Evolutionary conservation across 2,113 vertebrate genomes (phyloP).

Genomic region (Tachycineta bicolor): DNA sequence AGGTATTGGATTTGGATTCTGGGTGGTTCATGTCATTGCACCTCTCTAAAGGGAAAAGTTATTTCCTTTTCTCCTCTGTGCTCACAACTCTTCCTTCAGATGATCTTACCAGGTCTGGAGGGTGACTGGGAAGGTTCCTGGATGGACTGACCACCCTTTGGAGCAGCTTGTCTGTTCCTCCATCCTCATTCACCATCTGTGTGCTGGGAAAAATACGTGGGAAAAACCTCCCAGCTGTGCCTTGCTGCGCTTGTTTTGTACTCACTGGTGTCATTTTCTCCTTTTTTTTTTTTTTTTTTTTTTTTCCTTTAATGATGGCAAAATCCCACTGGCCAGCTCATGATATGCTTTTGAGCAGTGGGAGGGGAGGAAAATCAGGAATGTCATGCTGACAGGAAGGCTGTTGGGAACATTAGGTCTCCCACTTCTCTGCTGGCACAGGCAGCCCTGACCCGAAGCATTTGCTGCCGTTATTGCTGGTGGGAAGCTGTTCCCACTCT

Average conservation of each 20-base stretch:
- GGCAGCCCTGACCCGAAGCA: not conserved
- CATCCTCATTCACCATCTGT: not conserved
- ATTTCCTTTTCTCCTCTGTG: not conserved
- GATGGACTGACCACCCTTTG: not conserved
- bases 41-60: not conserved
- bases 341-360: not conserved
- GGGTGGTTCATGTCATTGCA: not conserved
- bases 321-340: not conserved
- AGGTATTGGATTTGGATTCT: not conserved
- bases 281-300: not conserved
- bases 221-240: not conserved
- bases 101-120: not conserved
- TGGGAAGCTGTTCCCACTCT: not conserved
- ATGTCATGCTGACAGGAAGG: slow-evolving; percentile 7
- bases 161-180: not conserved
- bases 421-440: not conserved
- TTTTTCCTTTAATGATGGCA: not conserved
- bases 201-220: not conserved
- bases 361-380: slow-evolving; percentile 57
- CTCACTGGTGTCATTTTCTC: not conserved
- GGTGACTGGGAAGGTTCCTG: not conserved
- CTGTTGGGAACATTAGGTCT: slow-evolving; percentile 15
- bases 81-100: not conserved
- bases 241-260: not conserved
- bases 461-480: rapidly evolving